A percentile compares a stretch with the other conserved stretches of the same genome.
phyloP scores from a whole-genome alignment of 2,888 invertebrate species.

The Buathra laborator region DNA sequence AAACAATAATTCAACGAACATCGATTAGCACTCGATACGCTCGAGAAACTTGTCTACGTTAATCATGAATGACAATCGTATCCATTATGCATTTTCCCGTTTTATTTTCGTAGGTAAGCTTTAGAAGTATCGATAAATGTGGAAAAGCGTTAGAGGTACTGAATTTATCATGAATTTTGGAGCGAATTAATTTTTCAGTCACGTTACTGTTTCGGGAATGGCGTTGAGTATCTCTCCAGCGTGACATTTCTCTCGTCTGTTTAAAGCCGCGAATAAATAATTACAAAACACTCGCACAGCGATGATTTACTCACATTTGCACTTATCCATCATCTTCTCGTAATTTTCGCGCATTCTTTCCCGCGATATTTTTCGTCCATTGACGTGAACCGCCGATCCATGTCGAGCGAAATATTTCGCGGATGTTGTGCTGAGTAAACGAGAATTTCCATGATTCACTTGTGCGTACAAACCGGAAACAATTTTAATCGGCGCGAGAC shows the following conservation, averaged over 20 bases:
- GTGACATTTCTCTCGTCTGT: too few species aligned
- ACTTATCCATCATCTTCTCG: constrained; percentile 80
- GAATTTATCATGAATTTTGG: background rate
- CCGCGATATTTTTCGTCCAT: constrained; percentile 72
- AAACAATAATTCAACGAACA: background rate
- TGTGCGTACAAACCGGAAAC: constrained; percentile 35
- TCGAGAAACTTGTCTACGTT: background rate
- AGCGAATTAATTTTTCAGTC: background rate
- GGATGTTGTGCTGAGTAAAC: constrained; percentile 9
- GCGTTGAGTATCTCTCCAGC: constrained; percentile 8
- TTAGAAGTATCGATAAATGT: background rate
- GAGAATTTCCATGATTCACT: constrained; percentile 9
- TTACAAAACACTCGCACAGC: constrained; percentile 4
- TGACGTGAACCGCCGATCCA: constrained; percentile 58
- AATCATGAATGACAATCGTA: constrained; percentile 33
- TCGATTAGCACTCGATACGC: background rate
- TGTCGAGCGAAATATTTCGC: constrained; percentile 39
- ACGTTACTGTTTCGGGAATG: constrained; percentile 30
- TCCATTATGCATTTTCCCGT: constrained; percentile 11
- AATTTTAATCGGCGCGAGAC: constrained; percentile 50
- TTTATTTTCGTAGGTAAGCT: constrained; percentile 24
- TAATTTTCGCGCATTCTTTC: constrained; percentile 80
- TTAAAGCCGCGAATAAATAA: background rate
- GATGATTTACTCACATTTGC: constrained; percentile 80
- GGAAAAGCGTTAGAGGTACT: constrained; percentile 56